Evolutionary conservation across 2,113 vertebrate genomes (phyloP).

Genomic region (Apodemus speciosus): DNA sequence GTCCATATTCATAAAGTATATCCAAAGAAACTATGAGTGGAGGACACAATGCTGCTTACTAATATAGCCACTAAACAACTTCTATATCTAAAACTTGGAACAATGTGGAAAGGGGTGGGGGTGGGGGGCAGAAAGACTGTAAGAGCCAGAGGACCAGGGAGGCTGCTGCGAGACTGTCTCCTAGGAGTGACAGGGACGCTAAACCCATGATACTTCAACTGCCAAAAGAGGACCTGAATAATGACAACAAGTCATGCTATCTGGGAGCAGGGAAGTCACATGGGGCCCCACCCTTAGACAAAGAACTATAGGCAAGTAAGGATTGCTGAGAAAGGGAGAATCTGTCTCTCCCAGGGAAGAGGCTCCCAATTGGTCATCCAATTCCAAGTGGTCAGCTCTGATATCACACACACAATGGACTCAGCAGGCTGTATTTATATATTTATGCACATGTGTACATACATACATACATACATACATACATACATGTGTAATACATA

Average conservation of each 20-base stretch:
- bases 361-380: too few relatives aligned
- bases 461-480: too few relatives aligned
- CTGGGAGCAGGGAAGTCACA: too few relatives aligned
- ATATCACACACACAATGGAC: too few relatives aligned
- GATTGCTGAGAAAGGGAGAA: too few relatives aligned
- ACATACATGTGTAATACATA: too few relatives aligned
- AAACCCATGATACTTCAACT: not conserved
- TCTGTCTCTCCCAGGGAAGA: too few relatives aligned
- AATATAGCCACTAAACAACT: not conserved
- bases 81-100: not conserved
- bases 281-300: not conserved
- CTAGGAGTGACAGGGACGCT: not conserved
- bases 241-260: not conserved
- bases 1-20: not conserved
- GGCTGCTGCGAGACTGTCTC: not conserved
- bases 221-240: not conserved
- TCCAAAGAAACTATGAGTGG: not conserved
- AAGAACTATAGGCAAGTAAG: not conserved
- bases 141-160: not conserved
- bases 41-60: not conserved
- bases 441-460: too few relatives aligned
- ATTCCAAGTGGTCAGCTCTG: too few relatives aligned
- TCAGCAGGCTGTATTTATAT: too few relatives aligned
- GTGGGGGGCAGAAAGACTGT: not conserved
- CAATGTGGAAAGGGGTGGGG: too few relatives aligned